These are phyloP conservation scores for Gymnorhina tibicen DNA, from an alignment of 2,113 vertebrate species.

Conservation along the genomic window DNA sequence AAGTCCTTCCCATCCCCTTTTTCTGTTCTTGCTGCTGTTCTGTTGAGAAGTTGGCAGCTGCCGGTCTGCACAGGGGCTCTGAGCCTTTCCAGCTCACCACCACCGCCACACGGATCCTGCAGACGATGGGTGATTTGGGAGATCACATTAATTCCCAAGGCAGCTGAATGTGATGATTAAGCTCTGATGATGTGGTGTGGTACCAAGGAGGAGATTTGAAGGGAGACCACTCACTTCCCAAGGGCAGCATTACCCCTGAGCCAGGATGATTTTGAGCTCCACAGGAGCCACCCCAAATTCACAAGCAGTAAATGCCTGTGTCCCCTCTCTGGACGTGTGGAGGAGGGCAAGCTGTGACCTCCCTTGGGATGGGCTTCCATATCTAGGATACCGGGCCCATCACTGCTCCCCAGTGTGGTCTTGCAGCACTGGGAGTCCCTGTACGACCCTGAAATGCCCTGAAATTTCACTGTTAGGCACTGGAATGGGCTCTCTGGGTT, in stretches of 20 bases:
- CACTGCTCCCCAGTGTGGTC: not conserved
- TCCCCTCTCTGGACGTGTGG: not conserved
- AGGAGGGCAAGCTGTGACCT: not conserved
- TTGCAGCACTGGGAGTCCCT: not conserved
- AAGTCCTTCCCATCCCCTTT: not conserved
- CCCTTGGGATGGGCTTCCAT: accelerated
- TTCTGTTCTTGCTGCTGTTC: not conserved
- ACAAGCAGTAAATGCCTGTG: not conserved
- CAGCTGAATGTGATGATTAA: not conserved
- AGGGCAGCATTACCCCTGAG: not conserved
- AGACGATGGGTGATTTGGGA: not conserved
- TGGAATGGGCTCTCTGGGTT: not conserved
- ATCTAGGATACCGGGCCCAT: not conserved
- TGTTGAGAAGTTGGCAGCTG: not conserved
- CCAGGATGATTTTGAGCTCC: not conserved
- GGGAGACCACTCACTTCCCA: not conserved
- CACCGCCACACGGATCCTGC: not conserved
- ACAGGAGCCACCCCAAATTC: not conserved
- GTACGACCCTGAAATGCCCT: not conserved
- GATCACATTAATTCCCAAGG: not conserved
- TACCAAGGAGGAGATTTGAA: not conserved
- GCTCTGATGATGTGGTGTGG: not conserved
- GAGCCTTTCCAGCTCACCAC: not conserved
- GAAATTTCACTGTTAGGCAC: not conserved
- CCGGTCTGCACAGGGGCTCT: not conserved